A percentile compares a stretch with the other conserved stretches of the same genome.
Conservation (phyloP, 1,140 invertebrate species). For the Scaptomyza montana region DNA sequence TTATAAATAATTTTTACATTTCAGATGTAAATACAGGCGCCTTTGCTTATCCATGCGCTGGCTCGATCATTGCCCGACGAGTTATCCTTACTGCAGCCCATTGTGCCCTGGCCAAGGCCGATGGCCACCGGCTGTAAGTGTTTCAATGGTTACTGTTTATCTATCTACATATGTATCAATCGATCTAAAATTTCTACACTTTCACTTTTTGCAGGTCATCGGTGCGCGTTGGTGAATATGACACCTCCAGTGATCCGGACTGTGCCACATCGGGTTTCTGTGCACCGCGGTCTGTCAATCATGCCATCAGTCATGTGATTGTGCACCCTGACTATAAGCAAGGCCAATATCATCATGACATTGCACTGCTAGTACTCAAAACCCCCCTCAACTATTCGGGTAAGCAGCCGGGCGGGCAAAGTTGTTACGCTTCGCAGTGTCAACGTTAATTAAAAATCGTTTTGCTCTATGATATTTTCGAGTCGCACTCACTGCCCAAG, state of each 20-base stretch:
- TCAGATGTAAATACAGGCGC: slow-evolving; percentile 86
- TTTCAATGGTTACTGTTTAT: neutral
- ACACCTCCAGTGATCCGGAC: slow-evolving; percentile 86
- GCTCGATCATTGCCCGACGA: slow-evolving; percentile 87
- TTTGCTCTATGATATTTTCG: slow-evolving; percentile 63
- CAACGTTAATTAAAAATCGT: slow-evolving; percentile 78
- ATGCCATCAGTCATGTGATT: slow-evolving; percentile 87
- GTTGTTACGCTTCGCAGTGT: slow-evolving; percentile 67
- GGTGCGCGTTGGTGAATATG: slow-evolving; percentile 88
- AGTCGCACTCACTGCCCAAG: slow-evolving; percentile 52
- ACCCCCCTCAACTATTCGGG: slow-evolving; percentile 88
- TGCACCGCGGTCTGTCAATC: slow-evolving; percentile 86
- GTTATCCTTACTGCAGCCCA: slow-evolving; percentile 88
- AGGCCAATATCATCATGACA: slow-evolving; percentile 88
- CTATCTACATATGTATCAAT: no score
- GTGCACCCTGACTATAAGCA: slow-evolving; percentile 89
- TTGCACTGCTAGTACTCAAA: slow-evolving; percentile 87
- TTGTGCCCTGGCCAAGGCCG: slow-evolving; percentile 88
- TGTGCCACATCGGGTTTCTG: slow-evolving; percentile 88
- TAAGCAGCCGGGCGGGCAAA: slow-evolving; percentile 67
- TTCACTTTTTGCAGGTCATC: slow-evolving; percentile 76
- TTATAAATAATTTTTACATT: slow-evolving; percentile 16
- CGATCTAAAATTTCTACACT: slow-evolving; percentile 11
- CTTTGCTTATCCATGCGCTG: slow-evolving; percentile 88
- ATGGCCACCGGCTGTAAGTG: slow-evolving; percentile 88